Evolutionary conservation across 2,888 invertebrate genomes (phyloP), one percentile per base, ranked within the genome.

Genomic region (Apocheima hispidaria): DNA sequence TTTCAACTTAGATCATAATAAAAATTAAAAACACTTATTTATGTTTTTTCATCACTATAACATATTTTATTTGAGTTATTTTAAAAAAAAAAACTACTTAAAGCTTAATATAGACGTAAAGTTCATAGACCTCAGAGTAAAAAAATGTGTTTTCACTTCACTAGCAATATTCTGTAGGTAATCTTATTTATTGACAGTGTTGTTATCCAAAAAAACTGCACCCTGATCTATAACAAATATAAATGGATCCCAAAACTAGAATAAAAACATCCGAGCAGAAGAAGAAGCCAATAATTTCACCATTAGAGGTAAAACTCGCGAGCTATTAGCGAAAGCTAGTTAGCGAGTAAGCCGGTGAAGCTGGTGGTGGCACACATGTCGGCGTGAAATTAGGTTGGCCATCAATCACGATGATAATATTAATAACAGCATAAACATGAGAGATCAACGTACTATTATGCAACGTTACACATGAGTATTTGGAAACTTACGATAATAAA

Each of bases 371-470:
- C n/a, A n/a, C 61, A 62, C 57, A 60, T 66, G 60, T 55, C 55
- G 59, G 69, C 53, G 55, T 54, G 71, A 68, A 77, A 80, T 79
- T 77, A 75, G 78, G 77, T 79, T 78, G 78, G 68, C 55, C 79
- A 81, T 82, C 78, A 79, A 81, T 82, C 82, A 82, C 69, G 62
- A 58, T 65, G 74, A 78, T 78, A 72, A 70, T 71, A 74, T 77
- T 76, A 74, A 71, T 76, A 74, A 71, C 71, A 64, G 60, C 53
- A 61, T 65, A 65, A 69, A 56, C 65, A 66, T 65, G 60, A 10
- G 54, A 21, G 56, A 50, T 54, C 44, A 52, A 46, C 28, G 55
- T 12, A 61, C 56, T 9, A 23, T 56, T 61, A 56, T 40, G 51
- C 51, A 61, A 61, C 30, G 10, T 50, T 50, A 50, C 49, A 60